phyloP scores from a whole-genome alignment of 2,888 invertebrate genomes.

The Spatulosminthurus flaviceps region DNA sequence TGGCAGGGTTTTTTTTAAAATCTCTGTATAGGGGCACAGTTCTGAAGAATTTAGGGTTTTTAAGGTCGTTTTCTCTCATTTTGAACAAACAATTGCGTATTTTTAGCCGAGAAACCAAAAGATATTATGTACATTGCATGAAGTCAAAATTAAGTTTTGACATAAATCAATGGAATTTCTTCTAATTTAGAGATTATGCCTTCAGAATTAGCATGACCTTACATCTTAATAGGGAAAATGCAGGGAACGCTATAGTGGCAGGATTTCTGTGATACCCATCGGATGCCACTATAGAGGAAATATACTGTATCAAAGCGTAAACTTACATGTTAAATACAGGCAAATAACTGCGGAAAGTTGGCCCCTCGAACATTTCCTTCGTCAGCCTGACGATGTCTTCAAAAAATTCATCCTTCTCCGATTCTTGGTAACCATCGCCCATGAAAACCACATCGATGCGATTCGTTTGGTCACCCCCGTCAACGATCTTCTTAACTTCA shows the following conservation, averaged over 20 bases:
- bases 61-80: no score
- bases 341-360: constrained; percentile 54
- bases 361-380: constrained; percentile 58
- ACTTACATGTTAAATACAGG: constrained; percentile 59
- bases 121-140: no score
- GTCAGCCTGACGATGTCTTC: constrained; percentile 53
- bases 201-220: no score
- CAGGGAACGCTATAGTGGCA: no score
- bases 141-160: neutral
- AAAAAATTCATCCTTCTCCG: constrained; percentile 45
- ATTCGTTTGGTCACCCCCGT: constrained; percentile 56
- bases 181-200: no score
- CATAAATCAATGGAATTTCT: no score
- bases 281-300: neutral
- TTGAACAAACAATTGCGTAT: no score
- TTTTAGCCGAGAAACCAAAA: neutral
- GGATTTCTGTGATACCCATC: no score
- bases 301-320: neutral
- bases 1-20: neutral
- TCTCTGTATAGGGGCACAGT: neutral
- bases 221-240: no score
- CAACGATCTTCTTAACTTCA: constrained; percentile 58
- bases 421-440: constrained; percentile 56
- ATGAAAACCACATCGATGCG: constrained; percentile 60
- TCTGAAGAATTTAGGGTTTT: no score